phyloP scores from a whole-genome alignment of 2,888 invertebrate species.

The Brachynemurus nebulosus region DNA sequence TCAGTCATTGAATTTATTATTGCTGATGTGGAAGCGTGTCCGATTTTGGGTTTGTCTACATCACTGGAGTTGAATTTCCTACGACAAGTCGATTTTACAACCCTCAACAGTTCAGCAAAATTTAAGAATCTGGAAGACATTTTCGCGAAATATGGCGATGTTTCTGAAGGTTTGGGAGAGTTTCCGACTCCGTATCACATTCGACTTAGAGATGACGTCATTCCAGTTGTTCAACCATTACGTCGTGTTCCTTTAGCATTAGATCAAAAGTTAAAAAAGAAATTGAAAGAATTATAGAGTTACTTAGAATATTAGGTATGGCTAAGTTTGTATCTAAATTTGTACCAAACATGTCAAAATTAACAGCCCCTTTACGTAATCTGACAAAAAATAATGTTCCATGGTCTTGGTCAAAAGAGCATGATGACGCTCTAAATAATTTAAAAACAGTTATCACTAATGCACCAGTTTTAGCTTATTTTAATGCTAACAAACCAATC shows the following conservation, averaged over 20 bases:
- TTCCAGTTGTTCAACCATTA: neutral
- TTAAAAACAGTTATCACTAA: neutral
- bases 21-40: no score
- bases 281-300: neutral
- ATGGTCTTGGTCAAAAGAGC: neutral
- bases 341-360: neutral
- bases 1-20: no score
- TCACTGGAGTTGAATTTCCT: no score
- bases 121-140: no score
- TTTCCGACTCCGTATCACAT: no score
- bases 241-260: neutral
- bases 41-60: no score
- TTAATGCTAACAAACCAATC: neutral
- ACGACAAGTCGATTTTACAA: no score
- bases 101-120: no score
- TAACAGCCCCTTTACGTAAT: neutral
- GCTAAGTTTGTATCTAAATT: neutral
- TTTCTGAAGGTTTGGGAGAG: no score
- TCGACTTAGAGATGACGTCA: no score
- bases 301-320: neutral
- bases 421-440: neutral
- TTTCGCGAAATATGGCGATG: no score
- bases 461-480: neutral
- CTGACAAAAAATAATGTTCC: neutral
- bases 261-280: neutral